Conservation (phyloP, 2,797 vertebrate species). For the Arnoldichthys spilopterus region DNA sequence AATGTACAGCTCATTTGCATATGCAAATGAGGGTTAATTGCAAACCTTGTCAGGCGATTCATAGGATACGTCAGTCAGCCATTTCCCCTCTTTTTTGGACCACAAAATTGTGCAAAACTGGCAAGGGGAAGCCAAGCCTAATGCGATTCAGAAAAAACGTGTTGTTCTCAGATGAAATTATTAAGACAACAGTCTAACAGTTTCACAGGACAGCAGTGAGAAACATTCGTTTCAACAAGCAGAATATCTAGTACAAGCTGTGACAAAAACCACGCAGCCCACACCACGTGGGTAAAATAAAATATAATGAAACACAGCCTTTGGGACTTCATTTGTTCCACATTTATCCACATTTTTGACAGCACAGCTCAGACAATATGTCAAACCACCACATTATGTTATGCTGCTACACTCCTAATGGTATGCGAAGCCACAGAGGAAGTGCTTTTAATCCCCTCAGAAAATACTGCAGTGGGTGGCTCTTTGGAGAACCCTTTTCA, state of each 20-base stretch:
- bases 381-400: not conserved
- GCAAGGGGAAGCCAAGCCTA: constrained; percentile 11
- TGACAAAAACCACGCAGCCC: not conserved
- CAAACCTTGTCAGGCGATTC: constrained; percentile 77
- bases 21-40: constrained; percentile 84
- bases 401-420: too few relatives aligned
- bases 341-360: not conserved
- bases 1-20: constrained; percentile 79
- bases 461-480: too few relatives aligned
- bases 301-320: not conserved
- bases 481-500: too few relatives aligned
- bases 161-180: not conserved
- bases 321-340: not conserved
- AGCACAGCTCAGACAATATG: not conserved
- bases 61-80: constrained; percentile 75
- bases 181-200: not conserved
- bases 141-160: constrained; percentile 16
- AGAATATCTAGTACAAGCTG: not conserved
- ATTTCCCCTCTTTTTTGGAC: constrained; percentile 67
- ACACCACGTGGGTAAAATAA: not conserved
- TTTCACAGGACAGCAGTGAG: not conserved
- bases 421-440: too few relatives aligned
- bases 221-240: not conserved
- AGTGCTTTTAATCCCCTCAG: too few relatives aligned
- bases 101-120: constrained; percentile 57